Percentiles rank a stretch among this genome's conserved stretches.
Conservation (phyloP, 1,140 invertebrate species). For the Ceratina australensis region DNA sequence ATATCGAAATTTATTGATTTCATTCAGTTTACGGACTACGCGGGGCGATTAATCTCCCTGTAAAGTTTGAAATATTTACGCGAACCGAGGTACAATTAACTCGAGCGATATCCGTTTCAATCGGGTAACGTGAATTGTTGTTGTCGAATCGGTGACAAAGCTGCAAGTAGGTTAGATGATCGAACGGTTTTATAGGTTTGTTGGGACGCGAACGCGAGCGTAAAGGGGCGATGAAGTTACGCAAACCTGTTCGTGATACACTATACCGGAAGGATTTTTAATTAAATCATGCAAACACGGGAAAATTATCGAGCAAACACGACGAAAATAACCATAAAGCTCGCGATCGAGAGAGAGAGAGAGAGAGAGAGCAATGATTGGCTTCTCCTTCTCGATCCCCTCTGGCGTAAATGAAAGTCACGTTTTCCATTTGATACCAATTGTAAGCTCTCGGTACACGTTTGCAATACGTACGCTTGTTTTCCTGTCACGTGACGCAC, state of each 20-base stretch:
- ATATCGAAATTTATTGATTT: too few species aligned
- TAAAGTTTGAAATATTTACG: too few species aligned
- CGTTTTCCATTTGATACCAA: slow-evolving; percentile 30
- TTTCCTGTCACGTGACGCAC: not conserved
- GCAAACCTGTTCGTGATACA: slow-evolving; percentile 7
- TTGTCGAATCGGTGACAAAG: too few species aligned
- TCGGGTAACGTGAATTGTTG: too few species aligned
- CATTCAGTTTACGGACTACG: too few species aligned
- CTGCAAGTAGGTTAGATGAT: slow-evolving; percentile 4
- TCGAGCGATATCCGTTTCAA: too few species aligned
- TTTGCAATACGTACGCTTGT: slow-evolving; percentile 20
- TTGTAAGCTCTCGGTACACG: slow-evolving; percentile 16
- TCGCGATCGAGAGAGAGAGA: not conserved
- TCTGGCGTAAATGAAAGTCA: slow-evolving; percentile 23
- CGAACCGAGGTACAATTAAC: too few species aligned
- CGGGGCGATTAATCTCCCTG: too few species aligned
- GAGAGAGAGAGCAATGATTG: slow-evolving; percentile 21
- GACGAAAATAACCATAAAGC: slow-evolving; percentile 27
- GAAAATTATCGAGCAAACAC: slow-evolving; percentile 34
- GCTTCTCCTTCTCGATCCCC: not conserved
- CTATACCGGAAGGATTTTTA: slow-evolving; percentile 18
- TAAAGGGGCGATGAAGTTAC: slow-evolving; percentile 24
- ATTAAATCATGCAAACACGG: slow-evolving; percentile 33
- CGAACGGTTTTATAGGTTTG: not conserved
- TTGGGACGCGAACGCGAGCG: not conserved